phyloP scores from a whole-genome alignment of 2,113 vertebrate species.

The Rynchops niger region DNA sequence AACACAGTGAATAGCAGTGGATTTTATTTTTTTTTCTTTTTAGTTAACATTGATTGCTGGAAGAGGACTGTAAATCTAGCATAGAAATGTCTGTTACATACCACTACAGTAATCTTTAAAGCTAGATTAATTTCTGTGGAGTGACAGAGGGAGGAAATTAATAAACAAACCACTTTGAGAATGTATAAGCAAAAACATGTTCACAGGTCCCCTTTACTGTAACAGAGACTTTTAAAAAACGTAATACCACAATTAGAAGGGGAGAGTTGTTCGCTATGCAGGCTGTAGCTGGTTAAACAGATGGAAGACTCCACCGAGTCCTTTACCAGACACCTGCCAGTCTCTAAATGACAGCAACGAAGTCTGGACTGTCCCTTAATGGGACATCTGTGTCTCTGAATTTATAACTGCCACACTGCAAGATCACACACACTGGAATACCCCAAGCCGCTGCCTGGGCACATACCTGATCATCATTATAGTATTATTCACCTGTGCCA shows the following conservation, averaged over 20 bases:
- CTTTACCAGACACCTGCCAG: not conserved
- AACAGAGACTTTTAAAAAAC: not conserved
- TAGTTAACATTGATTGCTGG: not conserved
- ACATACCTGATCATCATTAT: not conserved
- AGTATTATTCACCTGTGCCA: not conserved
- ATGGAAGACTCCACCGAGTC: not conserved
- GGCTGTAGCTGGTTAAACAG: not conserved
- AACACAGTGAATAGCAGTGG: not conserved
- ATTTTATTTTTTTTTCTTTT: not conserved
- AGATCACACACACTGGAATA: not conserved
- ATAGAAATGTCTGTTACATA: not conserved
- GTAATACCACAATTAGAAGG: not conserved
- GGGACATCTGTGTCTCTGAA: slow-evolving; percentile 19
- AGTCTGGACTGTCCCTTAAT: not conserved
- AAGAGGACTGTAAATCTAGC: not conserved
- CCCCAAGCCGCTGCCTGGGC: not conserved
- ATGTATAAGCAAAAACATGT: not conserved
- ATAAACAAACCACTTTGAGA: not conserved
- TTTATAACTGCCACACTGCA: not conserved
- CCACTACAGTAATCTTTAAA: not conserved
- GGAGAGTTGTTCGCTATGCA: accelerated
- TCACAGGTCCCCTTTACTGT: not conserved
- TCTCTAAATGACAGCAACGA: not conserved
- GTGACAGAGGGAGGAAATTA: not conserved
- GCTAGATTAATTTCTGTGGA: not conserved